Conservation (phyloP, 2,113 vertebrate species). For the Prolemur simus region DNA sequence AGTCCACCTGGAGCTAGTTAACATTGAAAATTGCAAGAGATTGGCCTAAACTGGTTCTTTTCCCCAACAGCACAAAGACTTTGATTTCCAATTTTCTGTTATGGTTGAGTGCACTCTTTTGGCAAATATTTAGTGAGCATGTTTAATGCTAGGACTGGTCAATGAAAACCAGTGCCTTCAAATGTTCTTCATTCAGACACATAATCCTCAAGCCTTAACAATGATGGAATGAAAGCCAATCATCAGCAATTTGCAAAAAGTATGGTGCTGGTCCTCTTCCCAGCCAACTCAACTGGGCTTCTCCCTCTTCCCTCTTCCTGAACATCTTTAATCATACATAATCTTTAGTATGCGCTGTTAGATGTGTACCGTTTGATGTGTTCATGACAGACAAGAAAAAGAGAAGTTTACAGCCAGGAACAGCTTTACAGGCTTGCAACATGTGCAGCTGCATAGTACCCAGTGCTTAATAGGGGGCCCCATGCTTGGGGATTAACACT, state of each 20-base stretch:
- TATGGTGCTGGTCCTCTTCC: not conserved
- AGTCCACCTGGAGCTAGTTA: slow-evolving; percentile 34
- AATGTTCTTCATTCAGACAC: not conserved
- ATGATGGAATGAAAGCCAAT: not conserved
- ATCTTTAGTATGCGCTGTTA: not conserved
- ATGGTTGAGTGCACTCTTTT: not conserved
- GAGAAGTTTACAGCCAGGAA: no score
- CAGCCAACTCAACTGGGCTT: not conserved
- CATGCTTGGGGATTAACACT: not conserved
- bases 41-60: not conserved
- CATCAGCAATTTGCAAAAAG: not conserved
- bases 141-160: not conserved
- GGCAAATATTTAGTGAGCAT: not conserved
- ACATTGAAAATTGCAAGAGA: not conserved
- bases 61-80: slow-evolving; percentile 4
- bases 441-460: fast-evolving
- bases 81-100: slow-evolving; percentile 18
- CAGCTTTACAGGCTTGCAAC: not conserved
- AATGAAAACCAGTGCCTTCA: not conserved
- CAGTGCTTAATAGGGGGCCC: not conserved
- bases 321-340: not conserved
- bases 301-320: not conserved
- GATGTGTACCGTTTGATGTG: not conserved
- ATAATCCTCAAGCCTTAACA: not conserved
- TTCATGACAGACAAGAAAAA: not conserved